Evolutionary conservation across 1,140 invertebrate species (phyloP), one percentile per base, ranked within the genome.

Genomic region (Drosophila ironensis): DNA sequence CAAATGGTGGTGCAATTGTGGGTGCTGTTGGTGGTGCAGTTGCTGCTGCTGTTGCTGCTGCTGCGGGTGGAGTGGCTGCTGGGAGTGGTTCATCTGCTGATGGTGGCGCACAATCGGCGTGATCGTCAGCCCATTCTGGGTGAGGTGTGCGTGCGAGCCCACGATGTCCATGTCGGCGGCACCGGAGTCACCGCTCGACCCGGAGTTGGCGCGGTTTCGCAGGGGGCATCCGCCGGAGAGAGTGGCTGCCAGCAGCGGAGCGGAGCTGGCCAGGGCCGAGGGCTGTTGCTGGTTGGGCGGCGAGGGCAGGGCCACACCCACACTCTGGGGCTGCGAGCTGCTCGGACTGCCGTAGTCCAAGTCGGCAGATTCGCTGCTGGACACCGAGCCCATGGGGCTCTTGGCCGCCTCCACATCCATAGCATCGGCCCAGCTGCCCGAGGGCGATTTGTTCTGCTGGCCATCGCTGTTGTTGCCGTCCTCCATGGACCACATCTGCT

Each of bases 331-430:
- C 38, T 73, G 72, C 0, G 78, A 93, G 93, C 30, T 94, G 89
- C 8, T 92, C 89, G 11, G 91, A 92, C 76, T 91, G 91, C 56
- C 93, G 33, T 90, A 90, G 4, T 90, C 89, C 5, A 89, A 25
- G 45, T 90, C 89, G 17, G 70, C 74, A 3, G 95, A 96, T 75
- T 96, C 95, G 0, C 94, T 96, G 87, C 95, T 96, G 0, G 95
- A 96, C 0, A 97, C 96, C 1, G 95, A 96, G 1, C 96, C 95
- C 4, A 96, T 90, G 0, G 96, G 96, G 81, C 95, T 96, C 74
- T 96, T 96, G 16, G 80, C 77, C 0, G 94, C 93, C 0, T 94
- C 94, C 75, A 96, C 95, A 71, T 96, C 95, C 9, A 93, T 92
- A 0, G 94, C 94, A 4, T 93, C 93, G 14, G 60, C 56, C 95